Conservation (phyloP, 2,888 invertebrate species). For the Mantis religiosa region DNA sequence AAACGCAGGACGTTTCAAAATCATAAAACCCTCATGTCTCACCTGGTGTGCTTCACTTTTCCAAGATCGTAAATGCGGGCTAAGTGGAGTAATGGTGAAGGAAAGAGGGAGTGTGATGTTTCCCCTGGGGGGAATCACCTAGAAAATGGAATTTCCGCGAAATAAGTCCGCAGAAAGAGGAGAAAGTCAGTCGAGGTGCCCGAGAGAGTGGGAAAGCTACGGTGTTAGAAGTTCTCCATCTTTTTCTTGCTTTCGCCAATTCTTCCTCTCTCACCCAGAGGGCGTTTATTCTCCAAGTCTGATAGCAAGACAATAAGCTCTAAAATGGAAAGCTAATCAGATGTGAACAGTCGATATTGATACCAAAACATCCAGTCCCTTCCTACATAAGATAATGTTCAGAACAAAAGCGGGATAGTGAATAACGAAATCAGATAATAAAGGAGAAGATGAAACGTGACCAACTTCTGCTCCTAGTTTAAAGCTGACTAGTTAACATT, state of each 20-base stretch:
- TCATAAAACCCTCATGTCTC: not conserved
- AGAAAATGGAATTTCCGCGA: conserved; percentile 23
- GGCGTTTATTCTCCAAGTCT: conserved; percentile 5
- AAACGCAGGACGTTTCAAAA: not conserved
- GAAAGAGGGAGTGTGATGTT: not conserved
- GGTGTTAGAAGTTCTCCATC: not conserved
- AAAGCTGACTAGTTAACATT: not conserved
- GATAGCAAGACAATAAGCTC: conserved; percentile 29
- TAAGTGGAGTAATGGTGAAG: not conserved
- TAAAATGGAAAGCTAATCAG: conserved; percentile 32
- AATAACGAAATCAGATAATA: not conserved
- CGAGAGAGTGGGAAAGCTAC: not conserved
- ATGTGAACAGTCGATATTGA: conserved; percentile 32
- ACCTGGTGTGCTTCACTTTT: not conserved
- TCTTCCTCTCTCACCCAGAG: not conserved
- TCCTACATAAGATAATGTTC: not conserved
- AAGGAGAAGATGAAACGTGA: not conserved
- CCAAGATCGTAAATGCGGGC: not conserved
- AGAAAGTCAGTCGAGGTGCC: not conserved
- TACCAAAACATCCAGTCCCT: conserved; percentile 21
- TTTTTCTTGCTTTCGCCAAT: not conserved
- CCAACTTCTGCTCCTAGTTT: not conserved
- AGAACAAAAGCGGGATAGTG: not conserved
- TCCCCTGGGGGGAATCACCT: conserved; percentile 15
- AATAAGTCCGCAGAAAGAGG: not conserved